phyloP scores from a whole-genome alignment of 2,113 vertebrate species.

The Psittacara wagleri region DNA sequence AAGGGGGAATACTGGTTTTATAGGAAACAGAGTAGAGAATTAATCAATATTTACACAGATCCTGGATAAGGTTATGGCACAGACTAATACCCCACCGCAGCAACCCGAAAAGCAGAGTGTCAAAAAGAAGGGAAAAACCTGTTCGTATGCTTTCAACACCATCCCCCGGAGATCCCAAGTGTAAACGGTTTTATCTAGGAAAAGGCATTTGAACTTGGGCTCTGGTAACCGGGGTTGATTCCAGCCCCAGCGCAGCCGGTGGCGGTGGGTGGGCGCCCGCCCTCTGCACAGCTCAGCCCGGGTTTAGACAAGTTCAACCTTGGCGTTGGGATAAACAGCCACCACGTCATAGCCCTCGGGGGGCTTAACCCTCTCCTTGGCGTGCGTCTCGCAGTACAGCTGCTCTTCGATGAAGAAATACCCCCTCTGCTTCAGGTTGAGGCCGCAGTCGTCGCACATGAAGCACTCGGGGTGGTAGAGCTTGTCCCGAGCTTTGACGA shows the following conservation, averaged over 20 bases:
- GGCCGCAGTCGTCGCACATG: slow-evolving; percentile 91
- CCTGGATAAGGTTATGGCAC: slow-evolving; percentile 8
- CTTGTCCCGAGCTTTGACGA: slow-evolving; percentile 96
- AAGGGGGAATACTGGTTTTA: slow-evolving; percentile 54
- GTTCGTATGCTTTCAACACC: slow-evolving; percentile 59
- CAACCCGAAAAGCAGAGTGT: slow-evolving; percentile 55
- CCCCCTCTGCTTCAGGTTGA: slow-evolving; percentile 93
- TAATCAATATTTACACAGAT: slow-evolving; percentile 73
- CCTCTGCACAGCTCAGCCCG: background rate
- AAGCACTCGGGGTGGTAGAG: slow-evolving; percentile 97
- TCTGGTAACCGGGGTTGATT: background rate
- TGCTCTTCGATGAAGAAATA: slow-evolving; percentile 98
- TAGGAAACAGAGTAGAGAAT: slow-evolving; percentile 47
- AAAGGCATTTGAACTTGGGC: slow-evolving; percentile 42
- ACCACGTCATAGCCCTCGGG: slow-evolving; percentile 98
- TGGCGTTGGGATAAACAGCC: slow-evolving; percentile 97
- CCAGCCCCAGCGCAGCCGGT: background rate
- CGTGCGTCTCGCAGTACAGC: slow-evolving; percentile 95
- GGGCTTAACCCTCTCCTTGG: slow-evolving; percentile 92
- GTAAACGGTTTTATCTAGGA: slow-evolving; percentile 59
- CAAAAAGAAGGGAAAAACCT: slow-evolving; percentile 46
- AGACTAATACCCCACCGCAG: slow-evolving; percentile 16
- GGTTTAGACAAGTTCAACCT: slow-evolving; percentile 89
- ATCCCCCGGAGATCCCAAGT: slow-evolving; percentile 29
- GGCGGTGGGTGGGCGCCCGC: slow-evolving; percentile 41